Evolutionary conservation across 2,797 vertebrate genomes (phyloP).

Genomic region (Emydoidea blandingii): DNA sequence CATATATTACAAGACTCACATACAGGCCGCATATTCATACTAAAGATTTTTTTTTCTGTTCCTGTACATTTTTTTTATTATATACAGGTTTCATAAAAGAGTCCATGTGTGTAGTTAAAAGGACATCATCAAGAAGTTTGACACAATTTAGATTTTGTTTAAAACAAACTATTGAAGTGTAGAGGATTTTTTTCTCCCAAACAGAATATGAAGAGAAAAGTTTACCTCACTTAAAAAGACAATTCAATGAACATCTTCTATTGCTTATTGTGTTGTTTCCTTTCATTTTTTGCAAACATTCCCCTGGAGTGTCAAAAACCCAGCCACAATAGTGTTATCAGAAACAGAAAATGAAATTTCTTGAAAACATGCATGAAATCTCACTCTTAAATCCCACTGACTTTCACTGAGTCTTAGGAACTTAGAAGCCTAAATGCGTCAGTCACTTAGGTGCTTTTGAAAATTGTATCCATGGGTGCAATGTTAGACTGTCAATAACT

Average conservation of each 20-base stretch:
- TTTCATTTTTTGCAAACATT: background rate
- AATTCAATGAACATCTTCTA: background rate
- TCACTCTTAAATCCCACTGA: background rate
- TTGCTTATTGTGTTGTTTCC: background rate
- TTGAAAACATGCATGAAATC: background rate
- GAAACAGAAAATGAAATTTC: background rate
- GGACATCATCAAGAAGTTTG: accelerated
- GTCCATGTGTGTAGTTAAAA: accelerated
- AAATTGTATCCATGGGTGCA: background rate
- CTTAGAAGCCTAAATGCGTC: accelerated
- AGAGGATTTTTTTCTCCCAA: background rate
- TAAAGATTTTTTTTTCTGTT: background rate
- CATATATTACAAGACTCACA: background rate
- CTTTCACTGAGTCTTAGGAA: background rate
- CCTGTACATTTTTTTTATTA: background rate
- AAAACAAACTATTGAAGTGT: background rate
- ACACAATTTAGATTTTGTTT: background rate
- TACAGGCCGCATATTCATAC: background rate
- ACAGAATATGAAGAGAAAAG: background rate
- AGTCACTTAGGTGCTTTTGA: background rate
- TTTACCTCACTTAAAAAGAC: background rate
- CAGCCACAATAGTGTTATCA: background rate
- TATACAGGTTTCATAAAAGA: background rate
- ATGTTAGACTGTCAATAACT: background rate
- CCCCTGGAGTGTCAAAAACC: background rate